phyloP scores from a whole-genome alignment of 2,797 vertebrate genomes.

The Platalea minor region DNA sequence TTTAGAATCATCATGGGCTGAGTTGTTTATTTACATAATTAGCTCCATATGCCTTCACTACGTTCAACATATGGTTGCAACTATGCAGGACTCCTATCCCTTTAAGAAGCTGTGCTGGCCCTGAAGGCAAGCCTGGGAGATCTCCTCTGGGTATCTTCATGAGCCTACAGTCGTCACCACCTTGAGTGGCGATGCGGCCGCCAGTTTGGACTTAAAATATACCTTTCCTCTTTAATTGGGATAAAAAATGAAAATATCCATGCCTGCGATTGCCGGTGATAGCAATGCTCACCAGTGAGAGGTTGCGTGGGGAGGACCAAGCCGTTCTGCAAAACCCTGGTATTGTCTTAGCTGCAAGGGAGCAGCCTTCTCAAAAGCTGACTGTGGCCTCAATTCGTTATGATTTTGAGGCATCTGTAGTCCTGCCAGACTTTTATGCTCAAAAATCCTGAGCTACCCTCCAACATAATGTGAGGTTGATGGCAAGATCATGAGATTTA shows the following conservation, averaged over 20 bases:
- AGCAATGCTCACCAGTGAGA: background rate
- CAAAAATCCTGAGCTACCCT: background rate
- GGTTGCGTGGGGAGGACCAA: background rate
- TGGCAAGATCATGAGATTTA: conserved; percentile 24
- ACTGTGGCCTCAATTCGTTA: background rate
- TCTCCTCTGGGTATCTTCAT: background rate
- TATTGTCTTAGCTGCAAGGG: background rate
- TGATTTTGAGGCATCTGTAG: conserved; percentile 25
- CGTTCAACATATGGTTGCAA: background rate
- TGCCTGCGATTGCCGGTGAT: rapidly evolving
- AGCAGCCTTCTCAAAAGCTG: background rate
- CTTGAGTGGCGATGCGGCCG: background rate
- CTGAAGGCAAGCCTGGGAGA: background rate
- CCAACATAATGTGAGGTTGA: conserved; percentile 28
- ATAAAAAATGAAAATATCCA: background rate
- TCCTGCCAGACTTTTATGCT: conserved; percentile 21
- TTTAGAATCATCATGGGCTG: conserved; percentile 43
- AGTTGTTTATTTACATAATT: conserved; percentile 32
- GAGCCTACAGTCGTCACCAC: background rate
- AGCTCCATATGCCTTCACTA: background rate
- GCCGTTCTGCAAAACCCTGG: background rate
- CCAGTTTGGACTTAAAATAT: background rate
- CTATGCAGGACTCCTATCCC: background rate
- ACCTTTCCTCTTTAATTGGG: background rate
- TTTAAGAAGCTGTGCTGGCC: background rate